These are phyloP conservation scores for Camponotus floridanus DNA, from an alignment of 1,140 invertebrate species.

Conservation along the genomic window DNA sequence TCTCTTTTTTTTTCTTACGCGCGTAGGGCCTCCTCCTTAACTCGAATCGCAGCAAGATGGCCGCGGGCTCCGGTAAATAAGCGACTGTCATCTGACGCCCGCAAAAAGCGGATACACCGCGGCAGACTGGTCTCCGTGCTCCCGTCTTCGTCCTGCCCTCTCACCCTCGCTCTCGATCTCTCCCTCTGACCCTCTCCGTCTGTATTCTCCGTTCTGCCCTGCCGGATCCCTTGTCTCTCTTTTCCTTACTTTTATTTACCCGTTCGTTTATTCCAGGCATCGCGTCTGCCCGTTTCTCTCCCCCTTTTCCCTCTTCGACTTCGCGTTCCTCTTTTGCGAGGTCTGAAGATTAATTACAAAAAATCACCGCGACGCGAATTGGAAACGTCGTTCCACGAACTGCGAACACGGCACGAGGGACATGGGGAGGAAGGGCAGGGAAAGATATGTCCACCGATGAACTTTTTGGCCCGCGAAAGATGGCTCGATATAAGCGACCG, in stretches of 20 bases:
- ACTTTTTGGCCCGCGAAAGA: constrained; percentile 68
- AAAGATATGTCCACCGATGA: constrained; percentile 57
- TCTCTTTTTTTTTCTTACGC: constrained; percentile 65
- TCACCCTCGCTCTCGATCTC: constrained; percentile 61
- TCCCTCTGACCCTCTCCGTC: constrained; percentile 50
- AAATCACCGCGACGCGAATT: constrained; percentile 83
- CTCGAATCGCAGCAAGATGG: constrained; percentile 84
- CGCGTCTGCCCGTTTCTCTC: constrained; percentile 5
- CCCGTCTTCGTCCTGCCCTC: constrained; percentile 56
- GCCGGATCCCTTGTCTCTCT: constrained; percentile 17
- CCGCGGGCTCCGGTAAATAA: constrained; percentile 84
- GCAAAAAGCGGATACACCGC: constrained; percentile 85
- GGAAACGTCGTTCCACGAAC: constrained; percentile 83
- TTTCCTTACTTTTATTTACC: constrained; percentile 60
- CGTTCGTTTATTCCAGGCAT: constrained; percentile 63
- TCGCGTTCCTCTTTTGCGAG: constrained; percentile 73
- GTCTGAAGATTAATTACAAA: constrained; percentile 82
- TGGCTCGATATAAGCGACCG: constrained; percentile 68
- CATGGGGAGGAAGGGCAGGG: constrained; percentile 16
- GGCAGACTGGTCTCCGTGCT: constrained; percentile 79
- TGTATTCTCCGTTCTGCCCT: constrained; percentile 7
- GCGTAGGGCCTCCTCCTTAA: constrained; percentile 80
- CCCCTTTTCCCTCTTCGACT: constrained; percentile 61
- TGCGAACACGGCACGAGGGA: constrained; percentile 30
- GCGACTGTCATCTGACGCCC: constrained; percentile 85